Base-by-base conservation (phyloP, 2,797 vertebrate species). In the Gephyroberyx darwinii region DNA sequence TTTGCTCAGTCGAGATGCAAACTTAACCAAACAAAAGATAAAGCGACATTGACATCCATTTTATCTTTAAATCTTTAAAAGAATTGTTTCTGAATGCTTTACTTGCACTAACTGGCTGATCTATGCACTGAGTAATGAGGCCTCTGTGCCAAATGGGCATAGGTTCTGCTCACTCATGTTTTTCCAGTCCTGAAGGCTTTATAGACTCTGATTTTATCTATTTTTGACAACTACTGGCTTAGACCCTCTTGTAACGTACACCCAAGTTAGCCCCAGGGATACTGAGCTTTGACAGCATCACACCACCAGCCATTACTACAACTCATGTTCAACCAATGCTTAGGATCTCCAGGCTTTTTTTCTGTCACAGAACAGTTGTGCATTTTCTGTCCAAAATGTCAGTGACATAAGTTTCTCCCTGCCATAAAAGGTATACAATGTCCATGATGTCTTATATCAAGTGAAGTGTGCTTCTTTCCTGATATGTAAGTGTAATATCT, bases 401-500 rank as follows among this genome's bases (percentile, higher is more conserved):
- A 20, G 31, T 20, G 61, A 22, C 65, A 54, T 55, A 66, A 54
- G 61, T 67, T 33, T 66, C 63, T 62, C 58, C 30, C 33, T 67
- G 51, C 57, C 20, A 17, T 74, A 74, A 62, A 83, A 83, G 81
- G 78, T 85, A 82, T 86, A 83, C 89, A 77, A 72, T 86, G 85
- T 85, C 78, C 85, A 30, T 66, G 63, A 60, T 75, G 39, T 64
- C 9, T 56, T 84, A 78, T 67, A 37, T 67, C 78, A 87, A 90
- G 82, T 86, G 92, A 90, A 90, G 82, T 48, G 77, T 86, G 86
- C 86, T 55, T 89, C 88, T 84, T 90, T 86, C 84, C 89, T 87
- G 84, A 87, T 22, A 19, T 91, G 80, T 82, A 81, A 19, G 59
- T 79, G 56, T 79, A 45, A 65, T 56, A 54, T 71, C 56, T 70